phyloP scores from a whole-genome alignment of 2,888 invertebrate genomes.

The Cynaeus angustus region DNA sequence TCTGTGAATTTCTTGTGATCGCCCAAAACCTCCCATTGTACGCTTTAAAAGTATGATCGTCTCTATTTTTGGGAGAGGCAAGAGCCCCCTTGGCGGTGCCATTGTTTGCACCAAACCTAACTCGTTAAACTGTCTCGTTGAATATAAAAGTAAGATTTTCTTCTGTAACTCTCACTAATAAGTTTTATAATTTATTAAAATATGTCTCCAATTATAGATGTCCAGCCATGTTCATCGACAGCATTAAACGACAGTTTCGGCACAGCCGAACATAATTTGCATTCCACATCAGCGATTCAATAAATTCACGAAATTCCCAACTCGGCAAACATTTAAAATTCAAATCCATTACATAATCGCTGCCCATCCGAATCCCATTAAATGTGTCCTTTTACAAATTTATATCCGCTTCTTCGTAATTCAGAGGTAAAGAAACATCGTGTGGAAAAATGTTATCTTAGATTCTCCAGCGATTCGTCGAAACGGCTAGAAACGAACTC shows the following conservation, averaged over 20 bases:
- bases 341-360: conserved; percentile 14
- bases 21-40: too few relatives aligned
- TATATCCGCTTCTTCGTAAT: background rate
- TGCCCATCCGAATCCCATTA: conserved; percentile 1
- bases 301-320: conserved; percentile 15
- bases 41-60: too few relatives aligned
- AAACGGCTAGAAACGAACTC: background rate
- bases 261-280: background rate
- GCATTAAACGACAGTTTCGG: background rate
- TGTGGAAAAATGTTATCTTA: background rate
- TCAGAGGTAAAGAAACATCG: background rate
- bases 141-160: too few relatives aligned
- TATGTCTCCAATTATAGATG: background rate
- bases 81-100: too few relatives aligned
- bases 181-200: too few relatives aligned
- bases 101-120: too few relatives aligned
- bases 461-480: background rate
- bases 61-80: too few relatives aligned
- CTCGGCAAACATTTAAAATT: conserved; percentile 2
- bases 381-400: conserved; percentile 6
- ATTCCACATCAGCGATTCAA: background rate
- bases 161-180: too few relatives aligned
- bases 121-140: too few relatives aligned
- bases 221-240: background rate
- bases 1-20: too few relatives aligned